These are phyloP conservation scores for Phrynocephalus versicolor DNA, from an alignment of 2,113 vertebrate genomes.

Conservation along the genomic window DNA sequence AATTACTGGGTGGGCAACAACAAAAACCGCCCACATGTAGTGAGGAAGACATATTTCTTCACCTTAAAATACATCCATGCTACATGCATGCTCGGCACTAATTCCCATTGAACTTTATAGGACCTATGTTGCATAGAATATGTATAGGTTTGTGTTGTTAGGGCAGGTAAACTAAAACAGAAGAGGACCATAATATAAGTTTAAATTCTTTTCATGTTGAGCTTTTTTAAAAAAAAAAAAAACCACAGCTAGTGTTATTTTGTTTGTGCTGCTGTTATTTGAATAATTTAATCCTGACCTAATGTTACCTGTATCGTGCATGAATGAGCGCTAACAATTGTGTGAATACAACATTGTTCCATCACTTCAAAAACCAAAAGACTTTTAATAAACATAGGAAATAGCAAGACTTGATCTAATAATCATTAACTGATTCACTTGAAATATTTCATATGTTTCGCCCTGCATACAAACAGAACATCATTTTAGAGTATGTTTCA, in stretches of 20 bases:
- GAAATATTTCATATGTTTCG: slow-evolving; percentile 44
- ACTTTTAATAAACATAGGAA: not conserved
- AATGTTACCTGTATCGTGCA: not conserved
- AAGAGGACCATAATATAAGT: not conserved
- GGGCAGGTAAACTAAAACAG: not conserved
- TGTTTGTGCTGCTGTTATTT: slow-evolving; percentile 20
- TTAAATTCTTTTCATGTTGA: not conserved
- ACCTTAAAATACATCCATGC: not conserved
- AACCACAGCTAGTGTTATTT: not conserved
- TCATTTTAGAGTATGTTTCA: slow-evolving; percentile 48
- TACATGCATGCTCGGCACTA: no score
- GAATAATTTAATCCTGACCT: slow-evolving; percentile 6
- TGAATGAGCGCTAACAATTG: slow-evolving; percentile 26
- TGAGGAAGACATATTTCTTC: not conserved
- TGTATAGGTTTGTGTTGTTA: not conserved
- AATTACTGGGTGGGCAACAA: not conserved
- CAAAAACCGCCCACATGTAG: not conserved
- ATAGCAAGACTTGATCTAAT: slow-evolving; percentile 7
- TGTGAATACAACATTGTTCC: not conserved
- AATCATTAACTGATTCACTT: slow-evolving; percentile 53
- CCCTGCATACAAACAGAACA: slow-evolving; percentile 48
- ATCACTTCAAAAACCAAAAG: slow-evolving; percentile 14
- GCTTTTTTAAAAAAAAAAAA: not conserved
- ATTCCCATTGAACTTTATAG: not conserved
- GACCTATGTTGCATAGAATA: not conserved